These are phyloP conservation scores for Hippocampus abdominalis DNA, from an alignment of 2,113 vertebrate genomes.

Conservation along the genomic window DNA sequence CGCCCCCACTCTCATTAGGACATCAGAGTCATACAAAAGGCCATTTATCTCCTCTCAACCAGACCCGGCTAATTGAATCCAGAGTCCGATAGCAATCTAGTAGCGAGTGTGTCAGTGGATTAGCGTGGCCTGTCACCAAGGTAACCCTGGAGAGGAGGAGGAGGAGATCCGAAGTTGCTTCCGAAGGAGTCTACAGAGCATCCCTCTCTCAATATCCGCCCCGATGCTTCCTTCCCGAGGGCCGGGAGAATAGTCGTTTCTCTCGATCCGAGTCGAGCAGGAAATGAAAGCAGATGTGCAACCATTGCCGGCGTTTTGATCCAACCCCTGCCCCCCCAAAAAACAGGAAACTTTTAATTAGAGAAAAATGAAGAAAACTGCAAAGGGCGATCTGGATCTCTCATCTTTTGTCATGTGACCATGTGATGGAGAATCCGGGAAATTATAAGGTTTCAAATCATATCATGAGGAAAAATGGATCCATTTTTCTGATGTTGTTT, in stretches of 20 bases:
- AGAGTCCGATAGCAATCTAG: constrained; percentile 60
- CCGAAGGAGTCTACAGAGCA: constrained; percentile 41
- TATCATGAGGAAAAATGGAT: not conserved
- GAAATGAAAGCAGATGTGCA: constrained; percentile 54
- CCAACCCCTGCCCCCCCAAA: not conserved
- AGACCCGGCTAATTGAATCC: constrained; percentile 68
- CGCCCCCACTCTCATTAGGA: constrained; percentile 37
- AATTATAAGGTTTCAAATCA: not conserved
- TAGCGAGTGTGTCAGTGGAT: constrained; percentile 67
- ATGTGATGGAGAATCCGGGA: not conserved
- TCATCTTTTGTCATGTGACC: constrained; percentile 11
- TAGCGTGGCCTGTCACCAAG: constrained; percentile 57
- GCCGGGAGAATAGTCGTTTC: constrained; percentile 16
- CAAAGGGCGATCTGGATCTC: not conserved
- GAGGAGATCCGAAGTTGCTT: constrained; percentile 19
- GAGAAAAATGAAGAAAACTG: not conserved
- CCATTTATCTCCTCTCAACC: constrained; percentile 57
- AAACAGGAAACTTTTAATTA: constrained; percentile 34
- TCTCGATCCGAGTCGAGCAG: constrained; percentile 36
- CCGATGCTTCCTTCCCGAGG: constrained; percentile 53
- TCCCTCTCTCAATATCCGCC: constrained; percentile 43
- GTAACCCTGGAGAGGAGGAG: constrained; percentile 44
- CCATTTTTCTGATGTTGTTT: not conserved
- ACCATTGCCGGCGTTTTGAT: constrained; percentile 11
- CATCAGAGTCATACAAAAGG: constrained; percentile 55